Conservation (phyloP, 1,140 invertebrate species). For the Caenorhabditis tropicalis region DNA sequence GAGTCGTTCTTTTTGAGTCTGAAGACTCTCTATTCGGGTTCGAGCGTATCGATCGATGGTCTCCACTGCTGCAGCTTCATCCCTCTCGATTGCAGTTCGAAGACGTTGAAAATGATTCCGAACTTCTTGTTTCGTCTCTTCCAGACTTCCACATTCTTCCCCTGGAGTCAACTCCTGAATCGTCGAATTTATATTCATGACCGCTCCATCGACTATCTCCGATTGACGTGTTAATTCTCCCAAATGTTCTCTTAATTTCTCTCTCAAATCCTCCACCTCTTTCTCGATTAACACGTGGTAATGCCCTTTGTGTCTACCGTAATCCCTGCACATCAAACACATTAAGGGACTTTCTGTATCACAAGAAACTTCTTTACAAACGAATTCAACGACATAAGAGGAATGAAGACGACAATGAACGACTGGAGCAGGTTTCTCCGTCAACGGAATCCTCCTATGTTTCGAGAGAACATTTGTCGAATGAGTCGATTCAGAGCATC, state of each 20-base stretch:
- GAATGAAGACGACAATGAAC: slow-evolving; percentile 15
- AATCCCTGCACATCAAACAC: slow-evolving; percentile 47
- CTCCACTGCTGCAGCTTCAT: background rate
- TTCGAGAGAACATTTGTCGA: slow-evolving; percentile 41
- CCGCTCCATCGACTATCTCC: background rate
- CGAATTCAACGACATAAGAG: slow-evolving; percentile 32
- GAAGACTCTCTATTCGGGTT: background rate
- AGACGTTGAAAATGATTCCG: slow-evolving; percentile 14
- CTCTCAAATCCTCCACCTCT: slow-evolving; percentile 40
- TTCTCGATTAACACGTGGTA: slow-evolving; percentile 16
- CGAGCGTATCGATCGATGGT: background rate
- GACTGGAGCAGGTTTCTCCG: slow-evolving; percentile 7
- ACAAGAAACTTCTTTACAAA: slow-evolving; percentile 17
- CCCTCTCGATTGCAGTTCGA: background rate
- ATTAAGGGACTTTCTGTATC: slow-evolving; percentile 33
- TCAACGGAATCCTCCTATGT: slow-evolving; percentile 4
- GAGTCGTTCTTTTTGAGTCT: background rate
- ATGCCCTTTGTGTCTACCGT: slow-evolving; percentile 39
- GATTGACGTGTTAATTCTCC: background rate
- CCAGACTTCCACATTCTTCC: background rate
- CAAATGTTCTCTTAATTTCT: background rate
- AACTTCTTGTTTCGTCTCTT: slow-evolving; percentile 1
- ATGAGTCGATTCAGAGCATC: slow-evolving; percentile 21
- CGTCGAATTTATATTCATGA: background rate
- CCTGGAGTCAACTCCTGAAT: background rate